Conservation (phyloP, 2,888 invertebrate genomes). For the Sarcophaga carnaria region DNA sequence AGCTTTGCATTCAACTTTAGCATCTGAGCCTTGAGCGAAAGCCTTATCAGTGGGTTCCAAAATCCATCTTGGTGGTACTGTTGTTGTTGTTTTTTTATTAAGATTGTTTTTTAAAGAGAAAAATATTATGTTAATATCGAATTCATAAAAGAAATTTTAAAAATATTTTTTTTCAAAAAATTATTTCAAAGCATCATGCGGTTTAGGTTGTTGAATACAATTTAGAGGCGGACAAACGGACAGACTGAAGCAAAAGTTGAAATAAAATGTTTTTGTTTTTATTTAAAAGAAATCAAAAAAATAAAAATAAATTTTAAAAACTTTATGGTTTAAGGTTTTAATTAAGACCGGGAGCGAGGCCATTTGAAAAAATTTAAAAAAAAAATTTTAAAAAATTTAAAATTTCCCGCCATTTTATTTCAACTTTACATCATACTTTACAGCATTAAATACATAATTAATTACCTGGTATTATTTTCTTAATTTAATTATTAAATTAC, state of each 20-base stretch:
- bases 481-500: background rate
- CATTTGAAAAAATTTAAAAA: too few species aligned
- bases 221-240: conserved; percentile 73
- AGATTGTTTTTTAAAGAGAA: conserved; percentile 42
- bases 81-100: conserved; percentile 71
- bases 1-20: conserved; percentile 97
- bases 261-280: conserved; percentile 67
- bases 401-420: conserved; percentile 64
- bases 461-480: background rate
- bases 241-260: conserved; percentile 53
- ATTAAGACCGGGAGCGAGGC: too few species aligned
- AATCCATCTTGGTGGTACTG: conserved; percentile 98
- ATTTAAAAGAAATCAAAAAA: background rate
- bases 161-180: conserved; percentile 36
- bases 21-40: conserved; percentile 96
- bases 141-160: conserved; percentile 18
- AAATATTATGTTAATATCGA: conserved; percentile 73
- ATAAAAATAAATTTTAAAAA: too few species aligned
- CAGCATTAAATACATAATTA: conserved; percentile 46
- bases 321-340: conserved; percentile 6
- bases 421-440: conserved; percentile 57
- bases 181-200: conserved; percentile 77
- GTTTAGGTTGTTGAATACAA: conserved; percentile 47
- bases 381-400: background rate
- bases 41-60: conserved; percentile 97